These are phyloP conservation scores for Aphidius gifuensis DNA, from an alignment of 1,140 invertebrate genomes.

Conservation along the genomic window DNA sequence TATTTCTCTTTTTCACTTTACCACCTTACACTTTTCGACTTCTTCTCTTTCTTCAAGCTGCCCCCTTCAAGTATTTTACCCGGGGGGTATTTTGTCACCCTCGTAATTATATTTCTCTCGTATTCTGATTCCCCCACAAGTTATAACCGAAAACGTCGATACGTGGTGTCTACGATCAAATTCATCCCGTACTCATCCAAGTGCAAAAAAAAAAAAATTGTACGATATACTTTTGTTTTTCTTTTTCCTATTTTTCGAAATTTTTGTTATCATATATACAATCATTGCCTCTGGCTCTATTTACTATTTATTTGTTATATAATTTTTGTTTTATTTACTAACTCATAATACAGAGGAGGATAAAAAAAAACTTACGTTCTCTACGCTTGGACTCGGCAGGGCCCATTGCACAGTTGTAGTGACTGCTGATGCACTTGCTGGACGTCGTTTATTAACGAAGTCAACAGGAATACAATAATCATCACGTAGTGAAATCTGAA, in stretches of 20 bases:
- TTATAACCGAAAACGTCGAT: slow-evolving; percentile 18
- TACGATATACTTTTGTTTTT: neutral
- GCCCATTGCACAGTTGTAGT: slow-evolving; percentile 58
- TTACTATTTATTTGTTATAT: too few relatives aligned
- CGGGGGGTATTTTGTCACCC: slow-evolving; percentile 46
- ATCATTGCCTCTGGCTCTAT: neutral
- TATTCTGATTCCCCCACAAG: neutral
- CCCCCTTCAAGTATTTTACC: slow-evolving; percentile 26
- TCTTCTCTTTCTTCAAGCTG: slow-evolving; percentile 2
- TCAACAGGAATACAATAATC: slow-evolving; percentile 78
- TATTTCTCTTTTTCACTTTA: neutral
- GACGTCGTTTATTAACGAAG: slow-evolving; percentile 67
- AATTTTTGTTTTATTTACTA: neutral
- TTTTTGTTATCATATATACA: neutral
- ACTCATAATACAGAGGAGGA: neutral
- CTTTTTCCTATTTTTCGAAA: neutral
- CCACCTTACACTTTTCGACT: slow-evolving; percentile 2
- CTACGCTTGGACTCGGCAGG: slow-evolving; percentile 60
- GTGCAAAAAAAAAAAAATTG: slow-evolving; percentile 12
- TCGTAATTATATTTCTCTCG: slow-evolving; percentile 47
- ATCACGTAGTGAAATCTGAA: slow-evolving; percentile 73
- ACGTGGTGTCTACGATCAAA: slow-evolving; percentile 13
- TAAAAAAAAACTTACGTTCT: slow-evolving; percentile 56
- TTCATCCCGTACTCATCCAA: slow-evolving; percentile 8
- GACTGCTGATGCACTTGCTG: slow-evolving; percentile 59